Evolutionary conservation across 2,797 vertebrate species (phyloP).

Genomic region (Cryptoprocta ferox): DNA sequence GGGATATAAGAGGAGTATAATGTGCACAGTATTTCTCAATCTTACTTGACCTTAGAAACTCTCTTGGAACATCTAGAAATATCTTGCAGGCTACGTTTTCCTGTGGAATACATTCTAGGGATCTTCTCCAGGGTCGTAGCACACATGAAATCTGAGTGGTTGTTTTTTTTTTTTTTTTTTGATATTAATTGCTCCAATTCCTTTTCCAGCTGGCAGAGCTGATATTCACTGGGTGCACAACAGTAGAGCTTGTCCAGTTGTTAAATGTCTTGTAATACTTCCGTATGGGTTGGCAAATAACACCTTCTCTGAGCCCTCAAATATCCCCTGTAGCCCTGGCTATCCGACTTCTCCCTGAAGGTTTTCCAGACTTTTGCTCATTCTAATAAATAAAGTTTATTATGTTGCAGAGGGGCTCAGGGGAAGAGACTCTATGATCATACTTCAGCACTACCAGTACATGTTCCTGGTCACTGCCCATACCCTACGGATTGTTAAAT

Average conservation of each 20-base stretch:
- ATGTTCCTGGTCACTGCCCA: background rate
- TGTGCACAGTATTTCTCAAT: background rate
- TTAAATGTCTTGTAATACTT: background rate
- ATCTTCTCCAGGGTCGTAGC: background rate
- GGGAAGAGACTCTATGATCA: background rate
- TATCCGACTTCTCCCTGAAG: background rate
- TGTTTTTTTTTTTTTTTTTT: slow-evolving; percentile 28
- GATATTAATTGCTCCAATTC: background rate
- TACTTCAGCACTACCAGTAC: background rate
- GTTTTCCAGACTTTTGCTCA: background rate
- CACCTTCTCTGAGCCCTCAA: background rate
- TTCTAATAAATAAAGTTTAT: background rate
- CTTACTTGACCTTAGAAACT: background rate
- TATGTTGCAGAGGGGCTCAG: background rate
- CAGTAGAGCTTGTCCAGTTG: background rate
- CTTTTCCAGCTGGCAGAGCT: background rate
- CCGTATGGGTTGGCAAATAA: background rate
- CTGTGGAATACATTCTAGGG: background rate
- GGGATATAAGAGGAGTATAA: background rate
- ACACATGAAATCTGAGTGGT: background rate
- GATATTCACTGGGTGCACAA: background rate
- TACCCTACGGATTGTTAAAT: background rate
- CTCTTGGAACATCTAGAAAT: background rate
- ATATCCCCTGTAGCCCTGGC: background rate
- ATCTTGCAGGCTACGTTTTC: background rate